Percentiles rank a stretch among this genome's conserved stretches.
Evolutionary conservation across 2,888 invertebrate genomes (phyloP).

Genomic region (Lepidocyrtinus sp.): DNA sequence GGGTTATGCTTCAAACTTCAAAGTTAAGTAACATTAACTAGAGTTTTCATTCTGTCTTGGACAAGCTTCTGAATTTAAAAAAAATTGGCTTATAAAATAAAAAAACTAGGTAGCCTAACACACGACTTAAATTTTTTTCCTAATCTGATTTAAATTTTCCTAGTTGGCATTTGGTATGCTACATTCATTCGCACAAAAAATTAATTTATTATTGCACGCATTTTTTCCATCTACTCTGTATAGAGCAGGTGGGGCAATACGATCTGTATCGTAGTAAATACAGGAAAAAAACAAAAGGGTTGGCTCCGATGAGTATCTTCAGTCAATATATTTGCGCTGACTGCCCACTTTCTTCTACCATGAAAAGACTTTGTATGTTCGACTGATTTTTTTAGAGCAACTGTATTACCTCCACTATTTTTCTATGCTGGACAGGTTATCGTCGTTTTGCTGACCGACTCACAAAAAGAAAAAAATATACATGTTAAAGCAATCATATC

Average conservation of each 20-base stretch:
- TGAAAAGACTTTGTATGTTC: too few species aligned
- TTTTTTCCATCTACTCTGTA: constrained; percentile 2
- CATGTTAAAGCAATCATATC: background rate
- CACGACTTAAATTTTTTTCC: background rate
- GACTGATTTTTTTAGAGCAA: too few species aligned
- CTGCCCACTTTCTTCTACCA: background rate
- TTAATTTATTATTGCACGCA: constrained; percentile 34
- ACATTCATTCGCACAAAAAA: background rate
- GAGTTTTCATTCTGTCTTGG: too few species aligned
- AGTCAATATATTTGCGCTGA: constrained; percentile 35
- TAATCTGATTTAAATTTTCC: background rate
- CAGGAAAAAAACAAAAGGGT: constrained; percentile 29
- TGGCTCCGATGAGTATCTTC: constrained; percentile 51
- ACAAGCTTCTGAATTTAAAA: too few species aligned
- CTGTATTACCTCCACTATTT: too few species aligned
- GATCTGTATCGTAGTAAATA: constrained; percentile 22
- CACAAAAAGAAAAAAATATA: background rate
- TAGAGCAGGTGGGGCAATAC: background rate
- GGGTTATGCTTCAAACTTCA: too few species aligned
- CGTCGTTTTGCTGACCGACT: constrained; percentile 49
- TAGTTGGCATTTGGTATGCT: too few species aligned
- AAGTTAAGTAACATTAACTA: too few species aligned
- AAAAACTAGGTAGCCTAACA: background rate
- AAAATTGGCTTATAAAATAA: too few species aligned
- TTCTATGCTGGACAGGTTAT: constrained; percentile 52